Evolutionary conservation across 2,797 vertebrate genomes (phyloP), one percentile per base, ranked within the genome.

Genomic region (Nyctalus aviator): DNA sequence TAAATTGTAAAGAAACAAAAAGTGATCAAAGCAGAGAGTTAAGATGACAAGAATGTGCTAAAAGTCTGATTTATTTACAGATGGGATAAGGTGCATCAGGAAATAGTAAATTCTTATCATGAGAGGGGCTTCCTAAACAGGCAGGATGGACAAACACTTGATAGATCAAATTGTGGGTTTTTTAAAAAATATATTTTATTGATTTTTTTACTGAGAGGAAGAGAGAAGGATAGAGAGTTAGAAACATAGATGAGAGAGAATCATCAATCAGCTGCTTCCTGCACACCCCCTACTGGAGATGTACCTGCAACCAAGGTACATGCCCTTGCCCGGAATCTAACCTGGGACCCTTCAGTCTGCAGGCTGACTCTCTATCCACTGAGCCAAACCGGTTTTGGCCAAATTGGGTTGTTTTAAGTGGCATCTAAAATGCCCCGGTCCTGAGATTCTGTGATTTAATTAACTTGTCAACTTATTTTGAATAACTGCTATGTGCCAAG

Each of bases 361-460:
- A 41, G 37, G 37, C 37, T 41, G 37, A 41, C 37, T 41, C 6
- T 41, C 37, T 41, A 41, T 41, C 37, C 37, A 41, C 6, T 41
- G 37, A 41, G 37, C 6, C 37, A 41, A 41, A 41, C 37, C 37
- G 37, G 6, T 41, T 41, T 41, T 41, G 37, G 37, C 37, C 37
- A 41, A 41, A 76, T 53, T 48, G 44, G 20, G 30, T 82, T 73
- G 15, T 69, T 84, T 84, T 35, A 83, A 59, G 86, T 44, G 21
- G n/a, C 41, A 83, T 87, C 32, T 76, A 79, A 73, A 5, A 7
- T 53, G 13, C 2, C 30, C 44, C 8, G 11, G 50, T 18, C 17
- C 32, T 35, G n/a, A 93, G 30, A 79, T 10, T 93, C 77, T 83
- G 62, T 83, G 62, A 88, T 73, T 62, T 69, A 62, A 57, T 95